These are phyloP conservation scores for Eurois occulta DNA, from an alignment of 2,888 invertebrate genomes.

Conservation along the genomic window DNA sequence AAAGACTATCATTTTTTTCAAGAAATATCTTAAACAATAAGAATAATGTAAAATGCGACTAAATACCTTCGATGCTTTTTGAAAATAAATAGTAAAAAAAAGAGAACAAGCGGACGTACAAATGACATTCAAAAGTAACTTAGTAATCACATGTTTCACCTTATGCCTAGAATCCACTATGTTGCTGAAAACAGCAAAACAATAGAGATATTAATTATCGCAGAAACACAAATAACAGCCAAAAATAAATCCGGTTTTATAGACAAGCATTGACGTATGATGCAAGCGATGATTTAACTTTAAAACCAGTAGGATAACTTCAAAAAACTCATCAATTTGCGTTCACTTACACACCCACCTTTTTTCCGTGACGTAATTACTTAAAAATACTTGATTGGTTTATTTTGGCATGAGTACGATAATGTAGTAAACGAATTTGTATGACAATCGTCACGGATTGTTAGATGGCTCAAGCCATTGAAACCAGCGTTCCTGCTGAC, in stretches of 20 bases:
- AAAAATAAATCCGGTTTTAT: constrained; percentile 24
- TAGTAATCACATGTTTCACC: not conserved
- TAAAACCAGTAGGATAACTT: constrained; percentile 44
- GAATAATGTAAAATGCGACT: not conserved
- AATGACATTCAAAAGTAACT: not conserved
- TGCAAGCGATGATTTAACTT: constrained; percentile 49
- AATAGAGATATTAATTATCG: constrained; percentile 1
- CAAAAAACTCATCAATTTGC: constrained; percentile 39
- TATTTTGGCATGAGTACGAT: not conserved
- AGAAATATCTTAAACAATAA: not conserved
- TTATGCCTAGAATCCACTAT: not conserved
- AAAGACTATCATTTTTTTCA: not conserved
- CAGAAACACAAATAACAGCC: not conserved
- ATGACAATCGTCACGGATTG: not conserved
- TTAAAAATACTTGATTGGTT: constrained; percentile 33
- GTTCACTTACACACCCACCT: constrained; percentile 31
- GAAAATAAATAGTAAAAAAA: not conserved
- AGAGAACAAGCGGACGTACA: not conserved
- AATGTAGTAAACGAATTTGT: not conserved
- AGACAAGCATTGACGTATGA: constrained; percentile 23
- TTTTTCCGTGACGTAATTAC: constrained; percentile 36
- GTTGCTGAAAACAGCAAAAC: not conserved
- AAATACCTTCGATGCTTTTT: not conserved
- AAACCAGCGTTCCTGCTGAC: not conserved
- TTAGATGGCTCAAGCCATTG: not conserved